Percentiles rank a stretch among this genome's conserved stretches.
phyloP scores from a whole-genome alignment of 2,797 vertebrate genomes.

The Coccyzus lansbergi region DNA sequence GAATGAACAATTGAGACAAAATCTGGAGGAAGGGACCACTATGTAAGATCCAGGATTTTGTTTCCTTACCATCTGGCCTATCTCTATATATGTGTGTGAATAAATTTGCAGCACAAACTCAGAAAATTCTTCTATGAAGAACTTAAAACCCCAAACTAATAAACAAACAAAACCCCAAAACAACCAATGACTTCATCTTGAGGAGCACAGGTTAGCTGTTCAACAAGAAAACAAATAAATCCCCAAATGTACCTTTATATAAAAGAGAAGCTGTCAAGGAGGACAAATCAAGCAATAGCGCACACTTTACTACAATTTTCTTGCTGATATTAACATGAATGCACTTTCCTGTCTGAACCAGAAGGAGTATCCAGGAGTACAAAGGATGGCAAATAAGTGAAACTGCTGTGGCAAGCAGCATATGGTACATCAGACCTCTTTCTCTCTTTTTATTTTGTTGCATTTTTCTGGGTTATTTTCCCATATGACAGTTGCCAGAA shows the following conservation, averaged over 20 bases:
- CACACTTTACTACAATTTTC: neutral
- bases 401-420: fast-evolving
- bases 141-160: neutral
- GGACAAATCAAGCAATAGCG: neutral
- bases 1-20: fast-evolving
- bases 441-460: too few species aligned
- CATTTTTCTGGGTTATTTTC: too few species aligned
- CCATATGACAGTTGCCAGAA: neutral
- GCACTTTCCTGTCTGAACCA: neutral
- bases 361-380: neutral
- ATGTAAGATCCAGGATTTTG: neutral
- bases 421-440: neutral
- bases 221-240: neutral
- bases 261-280: neutral
- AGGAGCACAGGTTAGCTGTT: neutral
- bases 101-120: neutral
- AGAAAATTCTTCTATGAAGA: neutral
- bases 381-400: fast-evolving
- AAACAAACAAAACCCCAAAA: neutral
- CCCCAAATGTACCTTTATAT: neutral
- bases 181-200: neutral
- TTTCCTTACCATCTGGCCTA: neutral
- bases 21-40: neutral
- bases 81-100: neutral
- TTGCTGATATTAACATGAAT: fast-evolving